These are phyloP conservation scores for Proterorhinus semilunaris DNA, from an alignment of 2,113 vertebrate species.

Conservation along the genomic window DNA sequence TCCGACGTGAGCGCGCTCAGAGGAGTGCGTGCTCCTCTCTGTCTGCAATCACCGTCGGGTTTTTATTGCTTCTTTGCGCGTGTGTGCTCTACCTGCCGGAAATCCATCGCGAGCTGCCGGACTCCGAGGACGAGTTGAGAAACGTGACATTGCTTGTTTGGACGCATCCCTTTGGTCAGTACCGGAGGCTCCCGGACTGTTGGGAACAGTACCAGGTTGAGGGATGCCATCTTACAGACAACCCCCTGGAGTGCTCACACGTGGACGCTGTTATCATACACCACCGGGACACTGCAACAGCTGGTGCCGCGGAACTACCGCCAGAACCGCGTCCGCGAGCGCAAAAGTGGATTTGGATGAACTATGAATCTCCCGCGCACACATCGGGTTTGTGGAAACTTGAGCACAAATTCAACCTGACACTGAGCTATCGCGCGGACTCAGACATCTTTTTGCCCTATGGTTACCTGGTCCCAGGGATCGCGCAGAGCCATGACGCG, in stretches of 20 bases:
- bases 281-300: conserved; percentile 80
- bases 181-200: conserved; percentile 69
- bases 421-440: conserved; percentile 84
- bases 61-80: conserved; percentile 40
- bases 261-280: conserved; percentile 86
- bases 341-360: conserved; percentile 96
- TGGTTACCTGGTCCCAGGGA: conserved; percentile 75
- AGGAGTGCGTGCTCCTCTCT: conserved; percentile 6
- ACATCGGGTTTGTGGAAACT: conserved; percentile 67
- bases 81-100: conserved; percentile 41
- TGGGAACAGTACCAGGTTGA: conserved; percentile 66
- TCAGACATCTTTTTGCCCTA: conserved; percentile 90
- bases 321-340: conserved; percentile 59
- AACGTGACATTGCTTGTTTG: conserved; percentile 81
- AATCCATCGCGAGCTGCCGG: rapidly evolving
- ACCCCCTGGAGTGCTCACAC: conserved; percentile 55
- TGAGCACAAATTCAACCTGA: conserved; percentile 85
- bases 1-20: background rate
- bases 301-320: conserved; percentile 40
- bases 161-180: conserved; percentile 81
- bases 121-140: background rate
- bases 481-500: too few relatives aligned
- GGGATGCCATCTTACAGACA: conserved; percentile 79
- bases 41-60: background rate
- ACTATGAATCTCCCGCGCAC: conserved; percentile 90